Conservation (phyloP, 2,797 vertebrate genomes). For the Hipposideros larvatus region DNA sequence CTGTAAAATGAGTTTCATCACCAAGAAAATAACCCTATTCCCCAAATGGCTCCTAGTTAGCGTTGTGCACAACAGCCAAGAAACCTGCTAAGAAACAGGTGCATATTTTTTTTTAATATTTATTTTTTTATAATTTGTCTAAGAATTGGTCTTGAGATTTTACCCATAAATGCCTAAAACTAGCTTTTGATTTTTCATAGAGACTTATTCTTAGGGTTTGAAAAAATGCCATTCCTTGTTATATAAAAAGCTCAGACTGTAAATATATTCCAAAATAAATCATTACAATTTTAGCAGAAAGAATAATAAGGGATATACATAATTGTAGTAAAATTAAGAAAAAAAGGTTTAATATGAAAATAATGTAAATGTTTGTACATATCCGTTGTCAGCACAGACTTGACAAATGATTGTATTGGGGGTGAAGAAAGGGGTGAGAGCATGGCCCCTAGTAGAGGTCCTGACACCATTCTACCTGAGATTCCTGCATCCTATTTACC, state of each 20-base stretch:
- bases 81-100: background rate
- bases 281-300: constrained; percentile 37
- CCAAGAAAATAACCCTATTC: background rate
- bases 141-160: constrained; percentile 8
- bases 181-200: background rate
- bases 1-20: background rate
- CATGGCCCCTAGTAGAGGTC: accelerated
- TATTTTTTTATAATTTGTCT: background rate
- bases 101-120: background rate
- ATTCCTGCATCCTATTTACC: background rate
- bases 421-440: accelerated
- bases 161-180: background rate
- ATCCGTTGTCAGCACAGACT: background rate
- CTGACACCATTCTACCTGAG: background rate
- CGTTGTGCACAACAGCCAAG: background rate
- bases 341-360: background rate
- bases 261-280: background rate
- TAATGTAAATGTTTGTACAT: accelerated
- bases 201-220: background rate
- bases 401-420: accelerated
- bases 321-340: background rate
- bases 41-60: background rate
- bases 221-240: background rate
- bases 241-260: background rate
- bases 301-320: background rate